Percentiles rank a stretch among this genome's conserved stretches.
Conservation (phyloP, 1,140 invertebrate species). For the Linepithema humile region DNA sequence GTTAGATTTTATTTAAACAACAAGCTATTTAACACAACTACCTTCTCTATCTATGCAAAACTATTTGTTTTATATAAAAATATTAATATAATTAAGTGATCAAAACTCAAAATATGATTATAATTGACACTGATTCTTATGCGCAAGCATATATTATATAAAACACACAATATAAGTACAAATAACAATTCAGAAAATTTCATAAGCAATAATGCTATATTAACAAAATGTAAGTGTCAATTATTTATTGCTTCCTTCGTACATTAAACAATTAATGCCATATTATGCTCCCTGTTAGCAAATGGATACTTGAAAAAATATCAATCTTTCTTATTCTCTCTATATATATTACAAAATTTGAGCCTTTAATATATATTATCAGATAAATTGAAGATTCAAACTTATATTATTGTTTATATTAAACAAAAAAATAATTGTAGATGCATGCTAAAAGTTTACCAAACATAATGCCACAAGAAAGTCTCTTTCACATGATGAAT, state of each 20-base stretch:
- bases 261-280: not conserved
- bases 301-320: not conserved
- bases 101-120: too few species aligned
- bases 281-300: not conserved
- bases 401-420: not conserved
- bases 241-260: too few species aligned
- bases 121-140: too few species aligned
- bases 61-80: too few species aligned
- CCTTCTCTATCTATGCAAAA: too few species aligned
- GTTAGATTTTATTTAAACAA: too few species aligned
- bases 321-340: not conserved
- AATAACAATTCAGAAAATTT: not conserved
- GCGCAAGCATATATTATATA: too few species aligned
- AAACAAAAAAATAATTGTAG: not conserved
- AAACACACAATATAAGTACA: not conserved
- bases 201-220: not conserved
- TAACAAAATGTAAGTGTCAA: not conserved
- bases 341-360: too few species aligned
- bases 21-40: too few species aligned
- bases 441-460: not conserved
- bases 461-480: not conserved
- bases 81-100: too few species aligned
- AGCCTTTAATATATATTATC: too few species aligned
- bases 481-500: not conserved
- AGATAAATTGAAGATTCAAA: not conserved